phyloP scores from a whole-genome alignment of 2,113 vertebrate genomes.

The Ranitomeya variabilis region DNA sequence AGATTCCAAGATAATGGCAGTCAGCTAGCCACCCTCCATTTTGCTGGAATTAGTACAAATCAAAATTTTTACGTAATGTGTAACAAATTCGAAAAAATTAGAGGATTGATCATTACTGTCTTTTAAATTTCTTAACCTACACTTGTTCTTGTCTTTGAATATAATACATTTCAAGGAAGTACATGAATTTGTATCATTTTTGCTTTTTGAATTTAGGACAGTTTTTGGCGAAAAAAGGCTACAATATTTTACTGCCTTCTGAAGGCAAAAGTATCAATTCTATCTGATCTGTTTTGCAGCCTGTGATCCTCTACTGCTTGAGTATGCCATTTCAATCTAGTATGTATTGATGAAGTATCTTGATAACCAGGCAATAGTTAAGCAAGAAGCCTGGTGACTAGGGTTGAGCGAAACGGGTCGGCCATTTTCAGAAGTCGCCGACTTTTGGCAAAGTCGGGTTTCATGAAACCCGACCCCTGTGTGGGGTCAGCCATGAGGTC shows the following conservation, averaged over 20 bases:
- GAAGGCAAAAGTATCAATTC: neutral
- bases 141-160: neutral
- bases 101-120: neutral
- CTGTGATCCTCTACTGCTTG: neutral
- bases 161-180: neutral
- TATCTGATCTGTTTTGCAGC: neutral
- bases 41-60: too few species aligned
- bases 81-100: too few species aligned
- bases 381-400: neutral
- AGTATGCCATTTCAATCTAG: neutral
- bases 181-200: neutral
- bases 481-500: too few species aligned
- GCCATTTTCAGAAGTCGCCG: too few species aligned
- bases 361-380: neutral
- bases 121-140: neutral
- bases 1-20: too few species aligned
- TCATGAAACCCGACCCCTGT: too few species aligned
- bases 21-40: too few species aligned
- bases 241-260: neutral
- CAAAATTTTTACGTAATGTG: too few species aligned
- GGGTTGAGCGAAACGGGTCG: too few species aligned
- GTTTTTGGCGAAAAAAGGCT: neutral
- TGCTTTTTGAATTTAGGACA: neutral
- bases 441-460: too few species aligned
- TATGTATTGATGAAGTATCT: too few species aligned